Evolutionary conservation across 2,797 vertebrate species (phyloP), one percentile per base, ranked within the genome.

Genomic region (Hippoglossus hippoglossus): DNA sequence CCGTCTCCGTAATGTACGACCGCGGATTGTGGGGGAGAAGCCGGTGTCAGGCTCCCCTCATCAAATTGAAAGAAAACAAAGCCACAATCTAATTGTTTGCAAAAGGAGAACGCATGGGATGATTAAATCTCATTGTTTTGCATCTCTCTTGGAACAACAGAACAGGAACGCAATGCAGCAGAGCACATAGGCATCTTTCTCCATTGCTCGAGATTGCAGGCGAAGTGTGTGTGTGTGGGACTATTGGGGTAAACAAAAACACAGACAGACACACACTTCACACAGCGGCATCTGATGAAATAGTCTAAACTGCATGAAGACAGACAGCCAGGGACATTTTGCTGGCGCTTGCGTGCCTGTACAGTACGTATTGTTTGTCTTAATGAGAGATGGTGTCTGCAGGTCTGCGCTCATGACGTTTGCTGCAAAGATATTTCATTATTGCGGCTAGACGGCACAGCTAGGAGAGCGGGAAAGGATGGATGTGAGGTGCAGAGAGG

Each of bases 311-410:
- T 31, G 75, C 71, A 55, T 24, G 10, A 69, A 83, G 78, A 84
- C 69, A 83, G 81, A 77, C 71, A 77, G 66, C 58, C 65, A 39
- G 68, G 87, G 60, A 83, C 77, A 56, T 89, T 69, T 86, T 69
- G 75, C 63, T 83, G 80, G 79, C 26, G 72, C 69, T 67, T 47
- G 84, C 85, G 6, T 87, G 67, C 68, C 89, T 62, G 6, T 67
- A 51, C 71, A 16, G 51, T 44, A n/a, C n/a, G 8, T 74, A 57
- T 75, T 79, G 88, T 94, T 93, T 88, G 92, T 94, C 88, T 92
- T 92, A 93, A 92, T 87, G 85, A 94, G 87, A 86, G 70, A 90
- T 84, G 72, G 50, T 91, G 83, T 87, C 90, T 90, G 92, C 91
- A 88, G 66, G 76, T 88, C 85, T 79, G 56, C 72, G 56, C 61